Percentiles rank a stretch among this genome's conserved stretches.
Conservation (phyloP, 2,797 vertebrate genomes). For the Alauda arvensis region DNA sequence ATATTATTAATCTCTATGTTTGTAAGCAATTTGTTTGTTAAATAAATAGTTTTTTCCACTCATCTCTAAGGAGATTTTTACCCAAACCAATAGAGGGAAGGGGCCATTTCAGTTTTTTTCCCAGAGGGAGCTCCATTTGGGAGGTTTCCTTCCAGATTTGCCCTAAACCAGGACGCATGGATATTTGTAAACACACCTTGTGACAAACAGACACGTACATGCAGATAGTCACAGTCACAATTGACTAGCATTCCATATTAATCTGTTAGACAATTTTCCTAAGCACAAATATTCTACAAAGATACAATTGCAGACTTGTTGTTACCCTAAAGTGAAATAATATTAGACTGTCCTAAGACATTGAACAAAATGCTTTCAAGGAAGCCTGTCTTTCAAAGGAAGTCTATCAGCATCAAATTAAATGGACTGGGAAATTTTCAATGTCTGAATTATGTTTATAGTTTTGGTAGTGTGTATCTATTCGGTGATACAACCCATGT, state of each 20-base stretch:
- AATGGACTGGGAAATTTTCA: conserved; percentile 81
- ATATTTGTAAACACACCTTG: background rate
- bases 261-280: background rate
- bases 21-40: too few relatives aligned
- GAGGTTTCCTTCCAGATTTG: too few relatives aligned
- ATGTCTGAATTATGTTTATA: conserved; percentile 82
- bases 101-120: too few relatives aligned
- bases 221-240: background rate
- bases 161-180: too few relatives aligned
- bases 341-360: conserved; percentile 64
- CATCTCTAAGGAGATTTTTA: too few relatives aligned
- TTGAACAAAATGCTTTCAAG: conserved; percentile 64
- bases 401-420: conserved; percentile 84
- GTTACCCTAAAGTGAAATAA: conserved; percentile 53
- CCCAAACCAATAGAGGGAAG: too few relatives aligned
- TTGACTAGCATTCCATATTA: conserved; percentile 19
- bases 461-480: conserved; percentile 75
- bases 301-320: background rate
- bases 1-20: too few relatives aligned
- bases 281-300: background rate
- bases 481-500: conserved; percentile 77
- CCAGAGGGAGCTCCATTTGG: too few relatives aligned
- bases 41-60: too few relatives aligned
- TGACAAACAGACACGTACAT: background rate
- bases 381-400: conserved; percentile 64